Conservation (phyloP, 2,113 vertebrate species). For the Erpornis zantholeuca region DNA sequence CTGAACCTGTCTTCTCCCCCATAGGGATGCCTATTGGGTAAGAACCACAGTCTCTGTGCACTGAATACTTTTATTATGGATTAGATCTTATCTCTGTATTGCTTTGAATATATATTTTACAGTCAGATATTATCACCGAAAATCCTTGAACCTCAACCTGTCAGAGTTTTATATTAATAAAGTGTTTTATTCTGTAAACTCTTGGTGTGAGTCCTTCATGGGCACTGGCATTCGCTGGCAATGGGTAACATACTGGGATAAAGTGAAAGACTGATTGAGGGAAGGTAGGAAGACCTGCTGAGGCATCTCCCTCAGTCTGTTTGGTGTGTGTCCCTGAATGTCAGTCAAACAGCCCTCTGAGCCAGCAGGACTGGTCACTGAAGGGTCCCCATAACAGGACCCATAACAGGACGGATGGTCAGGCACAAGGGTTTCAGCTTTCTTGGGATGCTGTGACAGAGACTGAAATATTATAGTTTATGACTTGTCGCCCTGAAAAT, state of each 20-base stretch:
- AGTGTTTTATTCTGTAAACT: neutral
- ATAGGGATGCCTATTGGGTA: rapidly evolving
- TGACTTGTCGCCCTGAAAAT: too few species aligned
- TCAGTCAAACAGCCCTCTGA: neutral
- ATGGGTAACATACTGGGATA: too few species aligned
- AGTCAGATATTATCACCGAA: neutral
- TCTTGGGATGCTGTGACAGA: too few species aligned
- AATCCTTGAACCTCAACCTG: neutral
- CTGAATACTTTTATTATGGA: too few species aligned
- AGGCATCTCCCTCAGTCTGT: neutral
- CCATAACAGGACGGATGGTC: neutral
- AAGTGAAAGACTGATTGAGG: neutral
- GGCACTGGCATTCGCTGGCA: too few species aligned
- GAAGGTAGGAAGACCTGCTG: neutral
- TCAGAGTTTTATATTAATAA: neutral
- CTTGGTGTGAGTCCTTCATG: neutral
- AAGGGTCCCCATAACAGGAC: neutral
- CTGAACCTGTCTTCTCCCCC: neutral
- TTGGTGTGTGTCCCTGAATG: neutral
- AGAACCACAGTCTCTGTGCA: neutral
- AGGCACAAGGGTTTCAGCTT: neutral
- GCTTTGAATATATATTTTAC: neutral
- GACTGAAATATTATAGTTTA: too few species aligned
- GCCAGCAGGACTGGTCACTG: neutral
- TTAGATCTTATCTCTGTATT: neutral